These are phyloP conservation scores for Delphinapterus leucas DNA, from an alignment of 2,113 vertebrate genomes.

Conservation along the genomic window DNA sequence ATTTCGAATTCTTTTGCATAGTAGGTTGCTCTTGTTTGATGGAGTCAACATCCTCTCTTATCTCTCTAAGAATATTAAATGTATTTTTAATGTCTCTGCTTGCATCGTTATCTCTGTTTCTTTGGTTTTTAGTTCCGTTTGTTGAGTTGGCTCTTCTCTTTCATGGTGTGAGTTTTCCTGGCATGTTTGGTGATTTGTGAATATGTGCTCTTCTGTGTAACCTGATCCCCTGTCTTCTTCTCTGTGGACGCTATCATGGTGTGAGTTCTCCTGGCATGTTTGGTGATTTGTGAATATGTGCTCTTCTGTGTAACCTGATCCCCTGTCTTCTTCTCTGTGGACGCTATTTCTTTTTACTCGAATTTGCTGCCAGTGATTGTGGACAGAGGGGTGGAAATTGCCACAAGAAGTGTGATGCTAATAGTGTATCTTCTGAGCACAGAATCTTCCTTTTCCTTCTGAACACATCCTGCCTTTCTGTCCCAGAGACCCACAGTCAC, in stretches of 20 bases:
- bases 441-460: not conserved
- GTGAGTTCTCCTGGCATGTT: no score
- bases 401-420: not conserved
- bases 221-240: not conserved
- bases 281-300: no score
- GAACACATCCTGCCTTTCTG: not conserved
- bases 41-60: not conserved
- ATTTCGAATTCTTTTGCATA: not conserved
- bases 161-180: not conserved
- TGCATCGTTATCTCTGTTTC: not conserved
- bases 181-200: not conserved
- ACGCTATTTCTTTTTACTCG: not conserved
- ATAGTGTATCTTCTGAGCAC: not conserved
- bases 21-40: not conserved
- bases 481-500: not conserved
- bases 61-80: not conserved
- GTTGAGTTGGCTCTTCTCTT: not conserved
- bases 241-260: not conserved
- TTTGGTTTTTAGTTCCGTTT: not conserved
- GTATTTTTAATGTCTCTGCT: not conserved
- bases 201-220: not conserved
- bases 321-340: no score
- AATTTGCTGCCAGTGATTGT: not conserved
- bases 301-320: no score
- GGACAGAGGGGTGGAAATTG: not conserved